Percentiles rank a stretch among this genome's conserved stretches.
phyloP scores from a whole-genome alignment of 2,113 vertebrate species.

The Gnathonemus echidnorhynchus region DNA sequence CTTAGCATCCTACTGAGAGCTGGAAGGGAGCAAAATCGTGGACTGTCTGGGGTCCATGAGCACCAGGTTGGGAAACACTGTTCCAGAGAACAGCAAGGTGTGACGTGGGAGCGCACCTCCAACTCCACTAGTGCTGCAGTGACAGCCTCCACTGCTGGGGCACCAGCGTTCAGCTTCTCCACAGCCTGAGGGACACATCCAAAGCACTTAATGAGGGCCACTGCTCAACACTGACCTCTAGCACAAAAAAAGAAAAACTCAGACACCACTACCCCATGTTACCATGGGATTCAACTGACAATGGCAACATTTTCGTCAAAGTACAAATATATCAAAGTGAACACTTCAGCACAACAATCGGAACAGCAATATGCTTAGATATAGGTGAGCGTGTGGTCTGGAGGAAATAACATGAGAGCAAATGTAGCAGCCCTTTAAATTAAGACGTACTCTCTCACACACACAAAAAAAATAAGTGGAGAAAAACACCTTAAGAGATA shows the following conservation, averaged over 20 bases:
- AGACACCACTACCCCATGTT: background rate
- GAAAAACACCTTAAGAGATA: background rate
- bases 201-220: background rate
- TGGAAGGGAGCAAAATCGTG: background rate
- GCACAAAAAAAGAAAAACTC: background rate
- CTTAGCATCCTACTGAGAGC: background rate
- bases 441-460: slow-evolving; percentile 8
- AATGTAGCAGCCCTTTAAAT: background rate
- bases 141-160: slow-evolving; percentile 88
- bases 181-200: slow-evolving; percentile 68
- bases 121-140: slow-evolving; percentile 93
- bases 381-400: background rate
- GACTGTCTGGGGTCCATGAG: background rate
- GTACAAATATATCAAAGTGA: background rate
- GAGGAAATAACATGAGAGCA: background rate
- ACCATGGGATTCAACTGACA: background rate
- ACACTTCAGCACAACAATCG: background rate
- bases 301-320: background rate
- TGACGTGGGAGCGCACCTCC: slow-evolving; percentile 64
- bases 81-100: background rate
- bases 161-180: slow-evolving; percentile 87
- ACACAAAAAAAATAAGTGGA: background rate
- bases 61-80: background rate
- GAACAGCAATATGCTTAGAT: background rate
- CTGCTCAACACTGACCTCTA: background rate